Conservation (phyloP, 2,797 vertebrate genomes). For the Chaenodraco wilsoni region DNA sequence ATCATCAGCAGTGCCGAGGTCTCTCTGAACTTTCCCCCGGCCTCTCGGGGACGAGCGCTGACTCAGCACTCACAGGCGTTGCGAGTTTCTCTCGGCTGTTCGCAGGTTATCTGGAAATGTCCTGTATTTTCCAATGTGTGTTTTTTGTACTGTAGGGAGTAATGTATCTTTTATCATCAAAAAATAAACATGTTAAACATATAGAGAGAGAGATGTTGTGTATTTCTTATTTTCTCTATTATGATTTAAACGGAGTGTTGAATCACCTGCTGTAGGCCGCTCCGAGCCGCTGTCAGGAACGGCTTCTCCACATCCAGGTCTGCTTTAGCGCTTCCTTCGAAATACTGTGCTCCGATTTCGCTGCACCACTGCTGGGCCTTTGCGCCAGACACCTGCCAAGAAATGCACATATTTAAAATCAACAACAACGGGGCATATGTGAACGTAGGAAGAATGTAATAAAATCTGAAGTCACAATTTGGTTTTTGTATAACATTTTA, state of each 20-base stretch:
- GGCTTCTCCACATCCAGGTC: conserved; percentile 61
- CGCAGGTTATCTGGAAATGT: conserved; percentile 83
- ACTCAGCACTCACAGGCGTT: conserved; percentile 78
- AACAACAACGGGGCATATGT: not conserved
- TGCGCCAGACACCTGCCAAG: conserved; percentile 59
- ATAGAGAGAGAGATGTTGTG: conserved; percentile 22
- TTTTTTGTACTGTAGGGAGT: conserved; percentile 85
- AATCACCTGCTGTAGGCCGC: conserved; percentile 62
- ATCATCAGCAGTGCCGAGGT: conserved; percentile 81
- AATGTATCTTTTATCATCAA: conserved; percentile 85
- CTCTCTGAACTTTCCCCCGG: conserved; percentile 68
- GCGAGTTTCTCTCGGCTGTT: conserved; percentile 77
- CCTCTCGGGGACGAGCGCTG: conserved; percentile 63
- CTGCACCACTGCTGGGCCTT: conserved; percentile 63
- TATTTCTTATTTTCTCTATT: conserved; percentile 1
- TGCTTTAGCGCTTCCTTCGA: conserved; percentile 75
- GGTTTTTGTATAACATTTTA: not conserved
- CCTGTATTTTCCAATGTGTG: conserved; percentile 84
- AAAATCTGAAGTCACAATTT: too few relatives aligned
- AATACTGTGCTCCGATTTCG: conserved; percentile 67
- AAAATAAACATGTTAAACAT: conserved; percentile 83
- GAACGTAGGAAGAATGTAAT: not conserved
- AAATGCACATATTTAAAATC: not conserved
- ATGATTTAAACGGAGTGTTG: not conserved
- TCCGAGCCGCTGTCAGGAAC: conserved; percentile 60